These are phyloP conservation scores for Apus apus DNA, from an alignment of 2,113 vertebrate species.

Conservation along the genomic window DNA sequence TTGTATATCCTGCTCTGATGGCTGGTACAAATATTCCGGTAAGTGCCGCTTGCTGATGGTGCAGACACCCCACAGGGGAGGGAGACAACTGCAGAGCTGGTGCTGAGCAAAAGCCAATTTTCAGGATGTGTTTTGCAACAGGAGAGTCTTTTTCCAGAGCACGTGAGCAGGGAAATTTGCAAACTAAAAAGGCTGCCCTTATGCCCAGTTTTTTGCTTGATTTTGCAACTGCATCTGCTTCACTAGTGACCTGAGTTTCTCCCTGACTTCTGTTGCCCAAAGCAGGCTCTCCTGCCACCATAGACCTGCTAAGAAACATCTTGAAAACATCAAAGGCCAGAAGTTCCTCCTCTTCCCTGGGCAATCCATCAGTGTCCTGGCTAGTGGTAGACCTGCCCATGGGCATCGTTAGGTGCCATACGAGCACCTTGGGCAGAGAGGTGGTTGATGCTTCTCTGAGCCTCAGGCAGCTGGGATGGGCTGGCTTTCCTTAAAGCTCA, in stretches of 20 bases:
- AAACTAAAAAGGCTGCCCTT: not conserved
- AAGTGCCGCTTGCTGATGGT: not conserved
- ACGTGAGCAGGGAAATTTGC: not conserved
- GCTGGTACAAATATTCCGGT: not conserved
- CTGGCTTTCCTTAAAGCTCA: not conserved
- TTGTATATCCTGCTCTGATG: not conserved
- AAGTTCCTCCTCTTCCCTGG: not conserved
- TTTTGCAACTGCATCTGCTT: not conserved
- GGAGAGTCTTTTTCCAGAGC: not conserved
- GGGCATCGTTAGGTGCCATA: fast-evolving
- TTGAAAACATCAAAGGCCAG: not conserved
- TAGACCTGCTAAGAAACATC: fast-evolving
- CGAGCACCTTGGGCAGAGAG: not conserved
- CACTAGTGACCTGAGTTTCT: not conserved
- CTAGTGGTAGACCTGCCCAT: fast-evolving
- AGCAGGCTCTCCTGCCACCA: not conserved
- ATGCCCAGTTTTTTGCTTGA: not conserved
- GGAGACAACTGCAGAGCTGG: not conserved
- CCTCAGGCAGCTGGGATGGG: not conserved
- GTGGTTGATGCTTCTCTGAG: not conserved
- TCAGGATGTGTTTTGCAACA: not conserved
- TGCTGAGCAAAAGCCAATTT: conserved; percentile 7
- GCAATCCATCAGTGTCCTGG: not conserved
- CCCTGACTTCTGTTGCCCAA: not conserved
- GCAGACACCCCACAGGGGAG: not conserved